Conservation (phyloP, 2,797 vertebrate species). For the Neosilurus mollespiculum region DNA sequence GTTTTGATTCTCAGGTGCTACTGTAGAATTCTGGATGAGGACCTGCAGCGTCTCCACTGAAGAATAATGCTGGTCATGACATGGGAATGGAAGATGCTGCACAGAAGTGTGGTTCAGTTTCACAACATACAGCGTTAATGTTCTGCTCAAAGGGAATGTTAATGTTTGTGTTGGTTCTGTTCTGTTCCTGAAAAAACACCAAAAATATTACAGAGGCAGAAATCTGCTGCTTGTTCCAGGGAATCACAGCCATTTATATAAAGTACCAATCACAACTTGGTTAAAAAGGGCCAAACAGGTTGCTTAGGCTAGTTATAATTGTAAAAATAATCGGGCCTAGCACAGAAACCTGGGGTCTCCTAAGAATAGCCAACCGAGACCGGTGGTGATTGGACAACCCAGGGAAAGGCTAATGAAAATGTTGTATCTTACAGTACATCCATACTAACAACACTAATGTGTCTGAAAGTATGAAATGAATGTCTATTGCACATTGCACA, state of each 20-base stretch:
- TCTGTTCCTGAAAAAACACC: not conserved
- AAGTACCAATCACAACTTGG: not conserved
- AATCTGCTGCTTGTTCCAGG: not conserved
- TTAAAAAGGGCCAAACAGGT: not conserved
- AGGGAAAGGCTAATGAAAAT: not conserved
- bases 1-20: not conserved
- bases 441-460: not conserved
- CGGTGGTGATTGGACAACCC: not conserved
- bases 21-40: conserved; percentile 19
- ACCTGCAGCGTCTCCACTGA: not conserved
- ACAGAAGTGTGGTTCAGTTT: not conserved
- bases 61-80: not conserved
- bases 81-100: not conserved
- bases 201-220: not conserved
- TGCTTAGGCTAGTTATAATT: not conserved
- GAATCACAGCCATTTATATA: not conserved
- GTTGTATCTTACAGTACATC: not conserved
- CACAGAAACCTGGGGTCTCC: not conserved
- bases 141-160: not conserved
- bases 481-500: not conserved
- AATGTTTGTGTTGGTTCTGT: not conserved
- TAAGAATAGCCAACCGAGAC: not conserved
- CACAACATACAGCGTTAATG: not conserved
- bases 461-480: not conserved
- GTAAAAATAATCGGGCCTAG: not conserved